A percentile compares a stretch with the other conserved stretches of the same genome.
Conservation (phyloP, 2,888 invertebrate genomes). For the Desoria tigrina region DNA sequence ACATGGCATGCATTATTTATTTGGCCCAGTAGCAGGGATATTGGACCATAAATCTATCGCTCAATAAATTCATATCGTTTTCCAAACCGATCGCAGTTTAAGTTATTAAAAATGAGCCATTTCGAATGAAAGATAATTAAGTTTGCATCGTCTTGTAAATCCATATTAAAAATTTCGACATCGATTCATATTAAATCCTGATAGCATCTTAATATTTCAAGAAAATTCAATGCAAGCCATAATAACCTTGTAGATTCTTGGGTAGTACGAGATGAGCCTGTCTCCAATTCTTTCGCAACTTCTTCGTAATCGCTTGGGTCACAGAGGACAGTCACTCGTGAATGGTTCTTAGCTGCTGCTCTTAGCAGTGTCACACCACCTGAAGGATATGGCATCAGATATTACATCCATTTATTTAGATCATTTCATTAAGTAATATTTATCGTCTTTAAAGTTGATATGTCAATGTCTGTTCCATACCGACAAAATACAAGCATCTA, state of each 20-base stretch:
- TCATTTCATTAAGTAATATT: not conserved
- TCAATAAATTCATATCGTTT: too few relatives aligned
- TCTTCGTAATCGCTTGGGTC: slow-evolving; percentile 84
- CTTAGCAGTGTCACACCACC: slow-evolving; percentile 88
- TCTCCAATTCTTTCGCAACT: slow-evolving; percentile 72
- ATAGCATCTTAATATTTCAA: too few relatives aligned
- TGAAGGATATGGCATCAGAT: slow-evolving; percentile 52
- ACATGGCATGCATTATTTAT: too few relatives aligned
- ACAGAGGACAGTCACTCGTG: slow-evolving; percentile 88
- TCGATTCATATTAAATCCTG: too few relatives aligned
- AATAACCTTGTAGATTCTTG: slow-evolving; percentile 68
- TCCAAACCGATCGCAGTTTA: not conserved
- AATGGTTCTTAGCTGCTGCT: slow-evolving; percentile 96
- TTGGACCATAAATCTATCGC: too few relatives aligned
- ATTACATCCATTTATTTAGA: too few relatives aligned
- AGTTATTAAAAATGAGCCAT: too few relatives aligned
- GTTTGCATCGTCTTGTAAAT: too few relatives aligned
- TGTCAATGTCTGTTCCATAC: not conserved
- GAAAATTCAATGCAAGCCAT: not conserved
- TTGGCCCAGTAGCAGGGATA: too few relatives aligned
- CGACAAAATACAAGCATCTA: too few relatives aligned
- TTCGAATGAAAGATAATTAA: too few relatives aligned
- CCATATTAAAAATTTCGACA: too few relatives aligned
- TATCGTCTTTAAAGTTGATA: slow-evolving; percentile 14
- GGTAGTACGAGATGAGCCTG: slow-evolving; percentile 63